Base-by-base conservation (phyloP, 1,140 invertebrate species). In the Drosophila azteca region DNA sequence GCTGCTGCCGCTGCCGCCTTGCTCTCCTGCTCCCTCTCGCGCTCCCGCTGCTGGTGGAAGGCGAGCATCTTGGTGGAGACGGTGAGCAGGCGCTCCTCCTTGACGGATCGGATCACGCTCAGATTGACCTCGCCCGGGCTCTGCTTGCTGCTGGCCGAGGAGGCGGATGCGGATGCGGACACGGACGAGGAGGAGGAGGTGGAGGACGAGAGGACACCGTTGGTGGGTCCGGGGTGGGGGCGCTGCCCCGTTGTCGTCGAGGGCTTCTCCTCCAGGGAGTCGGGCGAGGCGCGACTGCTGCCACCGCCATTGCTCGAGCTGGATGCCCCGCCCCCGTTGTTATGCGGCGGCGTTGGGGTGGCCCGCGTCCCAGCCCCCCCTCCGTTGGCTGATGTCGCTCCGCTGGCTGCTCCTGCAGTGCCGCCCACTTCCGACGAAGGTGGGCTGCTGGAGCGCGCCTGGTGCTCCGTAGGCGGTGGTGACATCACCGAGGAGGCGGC, bases 41-140 rank as follows among this genome's bases (percentile, higher is more conserved):
- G 65, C n/a, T 79, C 62, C 11, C 71, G 50, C n/a, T 84, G 88
- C 52, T 90, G 89, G 1, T 87, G 88, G 13, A 90, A 90, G 39
- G 85, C 71, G 45, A 90, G 63, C 89, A 91, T 90, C 45, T 91
- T 91, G 53, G 85, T 90, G 48, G 90, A 91, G 20, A 91, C 87
- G 31, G 77, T 74, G 26, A 82, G 64, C 26, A 92, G 74, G 29
- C 88, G 88, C 62, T 92, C 91, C 59, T 91, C 90, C 43, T 90
- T 92, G 4, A 92, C 90, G 3, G 84, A 90, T 13, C 91, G 90
- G 57, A 92, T 92, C 50, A 92, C 91, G 73, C 91, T 91, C 64
- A 87, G 64, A 55, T 79, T 90, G 57, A 75, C 63, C 54, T 68
- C 66, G 74, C 60, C 49, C 57, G 29, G 22, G 45, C 60, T 50